These are phyloP conservation scores for Cliona cf. orientalis DNA, from an alignment of 37 sponge, comb jelly and placozoan species.

Conservation along the genomic window DNA sequence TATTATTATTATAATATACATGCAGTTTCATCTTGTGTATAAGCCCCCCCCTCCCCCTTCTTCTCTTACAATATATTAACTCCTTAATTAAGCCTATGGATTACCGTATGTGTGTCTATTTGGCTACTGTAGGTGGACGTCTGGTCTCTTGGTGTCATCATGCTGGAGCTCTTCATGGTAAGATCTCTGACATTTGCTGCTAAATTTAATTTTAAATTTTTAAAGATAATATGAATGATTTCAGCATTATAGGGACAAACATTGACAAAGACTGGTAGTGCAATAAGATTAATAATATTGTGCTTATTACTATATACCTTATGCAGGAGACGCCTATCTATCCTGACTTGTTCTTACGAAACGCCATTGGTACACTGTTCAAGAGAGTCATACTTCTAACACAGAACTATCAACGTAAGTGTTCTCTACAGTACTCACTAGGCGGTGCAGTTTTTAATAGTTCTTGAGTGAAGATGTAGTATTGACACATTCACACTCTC, in stretches of 20 bases:
- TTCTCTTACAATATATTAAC: not conserved
- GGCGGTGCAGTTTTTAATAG: no score
- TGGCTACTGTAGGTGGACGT: slow-evolving; percentile 73
- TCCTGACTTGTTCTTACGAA: slow-evolving; percentile 71
- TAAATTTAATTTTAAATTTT: no score
- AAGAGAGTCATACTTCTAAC: slow-evolving; percentile 50
- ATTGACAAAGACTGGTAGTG: no score
- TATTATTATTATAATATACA: no score
- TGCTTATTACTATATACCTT: not conserved
- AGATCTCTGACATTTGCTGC: not conserved
- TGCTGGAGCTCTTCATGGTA: slow-evolving; percentile 86
- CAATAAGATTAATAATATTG: no score
- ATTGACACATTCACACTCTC: not conserved
- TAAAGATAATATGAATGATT: no score
- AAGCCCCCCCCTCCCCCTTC: not conserved
- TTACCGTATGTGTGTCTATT: not conserved
- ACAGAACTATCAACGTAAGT: slow-evolving; percentile 63
- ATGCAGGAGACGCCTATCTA: slow-evolving; percentile 69
- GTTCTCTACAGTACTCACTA: no score
- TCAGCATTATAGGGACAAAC: no score
- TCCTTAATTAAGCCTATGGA: no score
- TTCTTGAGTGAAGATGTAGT: no score
- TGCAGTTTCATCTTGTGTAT: not conserved
- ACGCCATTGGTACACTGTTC: slow-evolving; percentile 56
- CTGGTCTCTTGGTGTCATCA: slow-evolving; percentile 83